phyloP scores from a whole-genome alignment of 2,797 vertebrate species.

The Yasuhikotakia modesta region DNA sequence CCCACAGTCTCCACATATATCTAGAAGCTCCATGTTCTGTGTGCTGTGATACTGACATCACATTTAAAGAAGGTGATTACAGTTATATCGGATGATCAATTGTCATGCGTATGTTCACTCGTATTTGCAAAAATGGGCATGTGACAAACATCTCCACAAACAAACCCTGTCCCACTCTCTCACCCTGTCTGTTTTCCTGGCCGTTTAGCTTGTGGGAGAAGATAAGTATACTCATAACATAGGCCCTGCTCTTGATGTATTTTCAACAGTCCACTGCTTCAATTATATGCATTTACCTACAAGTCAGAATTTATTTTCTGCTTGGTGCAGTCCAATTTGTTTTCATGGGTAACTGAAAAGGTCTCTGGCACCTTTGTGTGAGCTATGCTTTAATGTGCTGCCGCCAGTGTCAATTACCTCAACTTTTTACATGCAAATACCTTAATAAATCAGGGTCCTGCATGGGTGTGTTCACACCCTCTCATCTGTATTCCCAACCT shows the following conservation, averaged over 20 bases:
- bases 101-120: constrained; percentile 29
- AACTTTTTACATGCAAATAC: constrained; percentile 70
- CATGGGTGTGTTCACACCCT: constrained; percentile 17
- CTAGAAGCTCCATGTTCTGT: constrained; percentile 40
- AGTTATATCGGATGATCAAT: constrained; percentile 61
- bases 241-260: constrained; percentile 70
- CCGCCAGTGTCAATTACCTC: constrained; percentile 56
- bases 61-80: constrained; percentile 67
- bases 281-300: constrained; percentile 79
- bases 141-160: not conserved
- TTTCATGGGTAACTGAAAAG: constrained; percentile 72
- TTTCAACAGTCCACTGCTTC: constrained; percentile 76
- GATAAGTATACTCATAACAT: constrained; percentile 76
- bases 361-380: constrained; percentile 62
- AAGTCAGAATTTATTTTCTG: constrained; percentile 75
- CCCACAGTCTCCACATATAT: not conserved
- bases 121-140: not conserved
- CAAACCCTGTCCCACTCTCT: constrained; percentile 59
- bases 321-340: constrained; percentile 70
- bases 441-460: constrained; percentile 68
- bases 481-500: constrained; percentile 20
- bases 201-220: constrained; percentile 72
- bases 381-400: constrained; percentile 64
- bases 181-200: constrained; percentile 59
- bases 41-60: constrained; percentile 57